Evolutionary conservation across 2,888 invertebrate species (phyloP), one percentile per base, ranked within the genome.

Genomic region (Apeira syringaria): DNA sequence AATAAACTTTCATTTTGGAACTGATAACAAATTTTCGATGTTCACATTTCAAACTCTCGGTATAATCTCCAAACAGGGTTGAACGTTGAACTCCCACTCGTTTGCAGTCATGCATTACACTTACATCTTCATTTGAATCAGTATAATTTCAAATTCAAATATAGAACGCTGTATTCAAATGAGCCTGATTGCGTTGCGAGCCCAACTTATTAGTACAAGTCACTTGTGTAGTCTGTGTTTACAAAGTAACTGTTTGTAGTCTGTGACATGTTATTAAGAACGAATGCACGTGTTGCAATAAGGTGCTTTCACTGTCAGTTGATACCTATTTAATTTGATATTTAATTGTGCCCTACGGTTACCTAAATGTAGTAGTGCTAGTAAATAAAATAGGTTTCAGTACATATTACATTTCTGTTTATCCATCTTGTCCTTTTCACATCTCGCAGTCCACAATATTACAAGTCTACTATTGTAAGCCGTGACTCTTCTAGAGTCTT

Each of bases 121-220:
- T 41, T 41, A 38, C 41, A 42, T 70, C 68, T 60, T 64, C 61
- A 58, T 57, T 56, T 78, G 76, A 80, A 68, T 80, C 77, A 80
- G 54, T 50, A 59, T 56, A 61, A 80, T 81, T 76, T 76, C 62
- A 74, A 72, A 76, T 83, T 81, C 72, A 80, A 80, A 81, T 80
- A 50, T 78, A 49, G 62, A 60, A 49, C 55, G 54, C 72, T 74
- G 74, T 82, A 82, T 82, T 78, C 77, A 82, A 81, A 80, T 81
- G 56, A 66, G 66, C 59, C 62, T 76, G 79, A 76, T 76, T 74
- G 74, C 70, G 67, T 58, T 56, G 68, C 61, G 54, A 58, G 66
- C 52, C 60, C 53, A 53, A 59, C 59, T 61, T 61, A 64, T 61
- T 69, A 64, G 66, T 59, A 9, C 5, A 9, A 22, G 5, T 5